Conservation (phyloP, 2,888 invertebrate genomes). For the Salticus scenicus region DNA sequence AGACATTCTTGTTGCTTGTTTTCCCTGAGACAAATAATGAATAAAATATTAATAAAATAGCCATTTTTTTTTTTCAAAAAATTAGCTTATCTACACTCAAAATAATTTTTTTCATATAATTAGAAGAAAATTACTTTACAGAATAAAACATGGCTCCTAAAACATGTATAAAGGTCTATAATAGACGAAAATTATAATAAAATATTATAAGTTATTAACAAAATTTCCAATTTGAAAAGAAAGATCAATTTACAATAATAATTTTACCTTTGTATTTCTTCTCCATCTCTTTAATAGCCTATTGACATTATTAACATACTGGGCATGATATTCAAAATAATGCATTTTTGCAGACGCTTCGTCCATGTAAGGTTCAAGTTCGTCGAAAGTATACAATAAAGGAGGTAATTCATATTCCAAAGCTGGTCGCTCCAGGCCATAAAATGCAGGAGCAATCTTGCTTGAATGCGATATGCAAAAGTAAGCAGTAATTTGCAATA, state of each 20-base stretch:
- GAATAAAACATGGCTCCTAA: too few species aligned
- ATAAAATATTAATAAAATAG: too few species aligned
- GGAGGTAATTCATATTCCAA: constrained; percentile 73
- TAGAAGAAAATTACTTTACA: too few species aligned
- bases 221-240: too few species aligned
- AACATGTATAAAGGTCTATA: too few species aligned
- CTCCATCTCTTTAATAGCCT: constrained; percentile 73
- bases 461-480: not conserved
- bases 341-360: constrained; percentile 73
- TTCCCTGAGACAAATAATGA: constrained; percentile 69
- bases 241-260: too few species aligned
- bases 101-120: too few species aligned
- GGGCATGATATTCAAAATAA: constrained; percentile 73
- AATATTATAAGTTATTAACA: too few species aligned
- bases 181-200: too few species aligned
- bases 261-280: constrained; percentile 64
- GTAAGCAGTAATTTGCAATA: not conserved
- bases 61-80: too few species aligned
- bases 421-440: constrained; percentile 71
- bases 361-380: constrained; percentile 74
- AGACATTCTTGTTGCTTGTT: constrained; percentile 71
- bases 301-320: constrained; percentile 74
- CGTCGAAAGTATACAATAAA: constrained; percentile 72
- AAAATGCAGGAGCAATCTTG: constrained; percentile 72
- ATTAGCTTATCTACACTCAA: too few species aligned